phyloP scores from a whole-genome alignment of 2,797 vertebrate genomes.

The Bovichtus diacanthus region DNA sequence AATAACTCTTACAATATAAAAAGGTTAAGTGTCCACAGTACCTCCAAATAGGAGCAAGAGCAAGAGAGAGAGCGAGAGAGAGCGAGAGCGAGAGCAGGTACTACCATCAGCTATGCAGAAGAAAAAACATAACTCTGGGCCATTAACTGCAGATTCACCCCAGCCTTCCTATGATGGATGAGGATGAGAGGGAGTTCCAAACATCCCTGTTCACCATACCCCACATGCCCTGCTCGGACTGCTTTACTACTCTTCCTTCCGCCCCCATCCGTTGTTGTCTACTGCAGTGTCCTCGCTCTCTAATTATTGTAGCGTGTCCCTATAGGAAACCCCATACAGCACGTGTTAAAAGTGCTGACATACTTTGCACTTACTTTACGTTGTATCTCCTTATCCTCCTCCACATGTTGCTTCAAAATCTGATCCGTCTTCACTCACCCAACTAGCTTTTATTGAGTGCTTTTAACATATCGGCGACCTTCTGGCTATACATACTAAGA shows the following conservation, averaged over 20 bases:
- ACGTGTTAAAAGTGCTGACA: background rate
- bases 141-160: conserved; percentile 9
- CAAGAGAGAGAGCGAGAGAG: no score
- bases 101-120: conserved; percentile 17
- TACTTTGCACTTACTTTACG: background rate
- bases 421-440: background rate
- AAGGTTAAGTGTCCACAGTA: conserved; percentile 2
- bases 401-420: background rate
- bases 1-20: conserved; percentile 10
- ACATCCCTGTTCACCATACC: conserved; percentile 31
- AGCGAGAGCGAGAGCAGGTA: background rate
- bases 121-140: background rate
- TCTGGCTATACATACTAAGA: background rate
- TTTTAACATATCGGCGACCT: background rate
- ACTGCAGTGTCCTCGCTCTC: conserved; percentile 64
- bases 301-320: conserved; percentile 24
- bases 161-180: conserved; percentile 1
- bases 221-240: conserved; percentile 30
- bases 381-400: background rate
- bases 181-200: conserved; percentile 17
- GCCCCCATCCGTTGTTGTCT: conserved; percentile 11
- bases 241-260: conserved; percentile 14
- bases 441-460: conserved; percentile 4
- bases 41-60: background rate
- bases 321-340: conserved; percentile 1